These are phyloP conservation scores for Erebia aethiops DNA, from an alignment of 2,888 invertebrate genomes.

Conservation along the genomic window DNA sequence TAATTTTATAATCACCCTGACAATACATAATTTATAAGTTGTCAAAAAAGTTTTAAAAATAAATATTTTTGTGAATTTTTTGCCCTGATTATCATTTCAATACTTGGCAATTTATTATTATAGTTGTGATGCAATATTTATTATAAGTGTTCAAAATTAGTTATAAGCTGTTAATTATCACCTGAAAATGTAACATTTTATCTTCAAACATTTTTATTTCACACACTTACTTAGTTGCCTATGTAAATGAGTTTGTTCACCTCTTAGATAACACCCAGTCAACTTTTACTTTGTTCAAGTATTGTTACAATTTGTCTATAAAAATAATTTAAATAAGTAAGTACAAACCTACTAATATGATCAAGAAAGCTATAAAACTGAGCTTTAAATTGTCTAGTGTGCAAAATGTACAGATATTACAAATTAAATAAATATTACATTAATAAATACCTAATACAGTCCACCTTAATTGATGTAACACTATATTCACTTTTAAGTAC, in stretches of 20 bases:
- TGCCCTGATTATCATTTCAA: neutral
- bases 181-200: neutral
- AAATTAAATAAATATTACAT: too few species aligned
- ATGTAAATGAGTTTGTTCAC: slow-evolving; percentile 34
- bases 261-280: slow-evolving; percentile 31
- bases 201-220: slow-evolving; percentile 22
- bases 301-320: slow-evolving; percentile 8
- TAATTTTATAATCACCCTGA: slow-evolving; percentile 19
- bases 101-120: too few species aligned
- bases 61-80: neutral
- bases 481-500: too few species aligned
- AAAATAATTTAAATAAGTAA: neutral
- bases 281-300: slow-evolving; percentile 31
- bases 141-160: neutral
- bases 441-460: too few species aligned
- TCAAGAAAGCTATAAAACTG: neutral
- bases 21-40: slow-evolving; percentile 9
- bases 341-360: too few species aligned
- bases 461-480: neutral
- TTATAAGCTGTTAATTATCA: neutral
- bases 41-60: neutral
- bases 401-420: neutral
- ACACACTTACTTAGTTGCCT: slow-evolving; percentile 30
- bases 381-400: neutral
- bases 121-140: too few species aligned